Percentiles rank a stretch among this genome's conserved stretches.
phyloP scores from a whole-genome alignment of 2,113 vertebrate genomes.

The Oreochromis spilurus region DNA sequence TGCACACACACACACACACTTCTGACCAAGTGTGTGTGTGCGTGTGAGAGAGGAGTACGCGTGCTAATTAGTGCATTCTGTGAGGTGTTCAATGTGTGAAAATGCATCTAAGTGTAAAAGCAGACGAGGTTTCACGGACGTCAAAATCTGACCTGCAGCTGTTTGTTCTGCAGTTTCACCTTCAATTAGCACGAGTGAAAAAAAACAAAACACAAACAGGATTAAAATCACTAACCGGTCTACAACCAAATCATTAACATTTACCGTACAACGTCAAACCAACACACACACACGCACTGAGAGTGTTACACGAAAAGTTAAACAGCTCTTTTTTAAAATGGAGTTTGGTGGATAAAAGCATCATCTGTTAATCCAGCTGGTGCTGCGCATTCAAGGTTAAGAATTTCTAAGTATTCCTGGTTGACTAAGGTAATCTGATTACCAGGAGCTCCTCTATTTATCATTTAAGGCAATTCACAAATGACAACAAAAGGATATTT shows the following conservation, averaged over 20 bases:
- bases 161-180: constrained; percentile 8
- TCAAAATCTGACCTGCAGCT: constrained; percentile 15
- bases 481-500: background rate
- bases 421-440: background rate
- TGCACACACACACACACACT: background rate
- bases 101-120: constrained; percentile 12
- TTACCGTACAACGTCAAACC: background rate
- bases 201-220: background rate
- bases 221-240: background rate
- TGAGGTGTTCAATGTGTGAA: constrained; percentile 31
- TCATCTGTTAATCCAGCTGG: background rate
- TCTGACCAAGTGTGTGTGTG: background rate
- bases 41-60: background rate
- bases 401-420: background rate
- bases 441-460: background rate
- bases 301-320: background rate
- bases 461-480: background rate
- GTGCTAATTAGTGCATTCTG: constrained; percentile 5
- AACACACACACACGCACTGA: background rate
- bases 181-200: background rate
- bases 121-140: background rate
- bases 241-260: background rate
- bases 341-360: background rate
- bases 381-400: background rate
- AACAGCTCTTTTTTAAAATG: background rate